These are phyloP conservation scores for Trichosurus vulpecula DNA, from an alignment of 2,797 vertebrate species.

Conservation along the genomic window DNA sequence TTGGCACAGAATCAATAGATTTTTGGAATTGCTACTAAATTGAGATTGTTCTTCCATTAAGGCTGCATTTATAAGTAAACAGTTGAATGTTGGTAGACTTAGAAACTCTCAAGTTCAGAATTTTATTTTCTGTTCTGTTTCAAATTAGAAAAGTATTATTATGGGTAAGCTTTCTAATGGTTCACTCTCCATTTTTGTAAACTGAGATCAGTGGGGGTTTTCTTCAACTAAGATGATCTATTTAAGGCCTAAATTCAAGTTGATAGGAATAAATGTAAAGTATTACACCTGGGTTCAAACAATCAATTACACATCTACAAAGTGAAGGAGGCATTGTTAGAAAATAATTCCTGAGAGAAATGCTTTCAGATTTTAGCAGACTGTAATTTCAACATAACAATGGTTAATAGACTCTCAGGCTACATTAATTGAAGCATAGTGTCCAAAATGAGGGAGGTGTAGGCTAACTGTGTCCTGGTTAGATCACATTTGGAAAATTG, in stretches of 20 bases:
- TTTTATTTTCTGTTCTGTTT: not conserved
- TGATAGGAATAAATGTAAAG: not conserved
- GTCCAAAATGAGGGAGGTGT: not conserved
- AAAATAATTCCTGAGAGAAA: not conserved
- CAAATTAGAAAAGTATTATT: not conserved
- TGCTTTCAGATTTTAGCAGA: not conserved
- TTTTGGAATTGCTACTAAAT: slow-evolving; percentile 27
- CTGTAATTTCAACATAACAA: not conserved
- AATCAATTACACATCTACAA: not conserved
- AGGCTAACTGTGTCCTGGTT: not conserved
- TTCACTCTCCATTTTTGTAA: not conserved
- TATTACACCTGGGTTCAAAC: not conserved
- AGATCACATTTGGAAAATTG: not conserved
- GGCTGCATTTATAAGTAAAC: not conserved
- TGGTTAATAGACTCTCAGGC: not conserved
- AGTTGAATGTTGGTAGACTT: not conserved
- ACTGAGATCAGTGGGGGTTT: not conserved
- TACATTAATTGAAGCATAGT: not conserved
- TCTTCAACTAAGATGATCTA: not conserved
- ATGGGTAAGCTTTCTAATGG: not conserved
- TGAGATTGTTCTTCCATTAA: not conserved
- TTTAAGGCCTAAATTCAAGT: not conserved
- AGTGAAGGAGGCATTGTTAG: not conserved
- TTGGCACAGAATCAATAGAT: not conserved
- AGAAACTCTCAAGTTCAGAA: not conserved